phyloP scores from a whole-genome alignment of 2,888 invertebrate species.

The Euzophera pinguis region DNA sequence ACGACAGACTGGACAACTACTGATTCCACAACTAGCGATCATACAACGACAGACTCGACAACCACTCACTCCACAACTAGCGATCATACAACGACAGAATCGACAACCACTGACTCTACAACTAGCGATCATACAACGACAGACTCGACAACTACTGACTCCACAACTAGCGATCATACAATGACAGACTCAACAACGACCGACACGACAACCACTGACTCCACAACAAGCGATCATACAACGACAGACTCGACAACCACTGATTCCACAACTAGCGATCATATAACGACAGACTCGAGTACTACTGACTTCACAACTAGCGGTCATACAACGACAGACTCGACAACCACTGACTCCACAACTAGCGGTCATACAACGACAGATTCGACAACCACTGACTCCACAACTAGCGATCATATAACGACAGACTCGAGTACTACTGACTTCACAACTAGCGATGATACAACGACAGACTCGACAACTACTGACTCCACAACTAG shows the following conservation, averaged over 20 bases:
- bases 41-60: too few relatives aligned
- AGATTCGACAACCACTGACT: background rate
- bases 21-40: too few relatives aligned
- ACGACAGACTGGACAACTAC: too few relatives aligned
- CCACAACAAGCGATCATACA: slow-evolving; percentile 6
- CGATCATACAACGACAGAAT: too few relatives aligned
- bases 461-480: background rate
- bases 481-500: background rate
- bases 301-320: slow-evolving; percentile 3
- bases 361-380: slow-evolving; percentile 7
- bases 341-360: background rate
- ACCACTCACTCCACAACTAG: too few relatives aligned
- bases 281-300: background rate
- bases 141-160: too few relatives aligned
- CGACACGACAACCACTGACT: background rate
- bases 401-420: slow-evolving; percentile 9
- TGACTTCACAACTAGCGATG: slow-evolving; percentile 2
- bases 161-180: too few relatives aligned
- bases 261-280: slow-evolving; percentile 8
- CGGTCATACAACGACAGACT: slow-evolving; percentile 5
- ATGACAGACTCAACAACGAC: too few relatives aligned
- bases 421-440: background rate
- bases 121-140: too few relatives aligned
- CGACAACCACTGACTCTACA: too few relatives aligned
- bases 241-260: slow-evolving; percentile 1